Conservation (phyloP, 2,113 vertebrate genomes). For the Labeo rohita region DNA sequence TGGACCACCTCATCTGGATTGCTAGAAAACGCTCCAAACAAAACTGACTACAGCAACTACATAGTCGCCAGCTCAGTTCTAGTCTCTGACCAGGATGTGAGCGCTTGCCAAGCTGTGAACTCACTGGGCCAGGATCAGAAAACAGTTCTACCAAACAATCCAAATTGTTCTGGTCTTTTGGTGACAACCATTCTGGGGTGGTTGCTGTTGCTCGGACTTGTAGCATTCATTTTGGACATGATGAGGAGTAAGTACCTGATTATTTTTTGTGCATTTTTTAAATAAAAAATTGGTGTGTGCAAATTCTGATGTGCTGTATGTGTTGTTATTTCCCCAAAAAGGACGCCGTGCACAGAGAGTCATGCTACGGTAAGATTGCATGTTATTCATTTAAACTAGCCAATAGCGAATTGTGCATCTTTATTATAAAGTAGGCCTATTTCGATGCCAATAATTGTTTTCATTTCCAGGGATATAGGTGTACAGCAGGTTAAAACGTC, state of each 20-base stretch:
- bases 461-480: not conserved
- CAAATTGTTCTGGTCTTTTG: not conserved
- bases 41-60: not conserved
- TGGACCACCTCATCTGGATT: slow-evolving; percentile 16
- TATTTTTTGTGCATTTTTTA: not conserved
- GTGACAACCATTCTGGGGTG: not conserved
- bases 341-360: not conserved
- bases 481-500: not conserved
- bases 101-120: slow-evolving; percentile 42
- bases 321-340: not conserved
- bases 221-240: not conserved
- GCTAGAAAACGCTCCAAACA: not conserved
- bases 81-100: not conserved
- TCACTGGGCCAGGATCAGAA: slow-evolving; percentile 7
- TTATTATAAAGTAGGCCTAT: not conserved
- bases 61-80: slow-evolving; percentile 1
- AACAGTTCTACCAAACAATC: not conserved
- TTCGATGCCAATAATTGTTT: not conserved
- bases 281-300: not conserved
- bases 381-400: not conserved
- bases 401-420: not conserved
- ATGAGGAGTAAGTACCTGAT: not conserved
- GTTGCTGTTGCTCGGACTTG: not conserved
- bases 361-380: not conserved
- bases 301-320: not conserved